A percentile compares a stretch with the other conserved stretches of the same genome.
Conservation (phyloP, 2,113 vertebrate species). For the Tenrec ecaudatus region DNA sequence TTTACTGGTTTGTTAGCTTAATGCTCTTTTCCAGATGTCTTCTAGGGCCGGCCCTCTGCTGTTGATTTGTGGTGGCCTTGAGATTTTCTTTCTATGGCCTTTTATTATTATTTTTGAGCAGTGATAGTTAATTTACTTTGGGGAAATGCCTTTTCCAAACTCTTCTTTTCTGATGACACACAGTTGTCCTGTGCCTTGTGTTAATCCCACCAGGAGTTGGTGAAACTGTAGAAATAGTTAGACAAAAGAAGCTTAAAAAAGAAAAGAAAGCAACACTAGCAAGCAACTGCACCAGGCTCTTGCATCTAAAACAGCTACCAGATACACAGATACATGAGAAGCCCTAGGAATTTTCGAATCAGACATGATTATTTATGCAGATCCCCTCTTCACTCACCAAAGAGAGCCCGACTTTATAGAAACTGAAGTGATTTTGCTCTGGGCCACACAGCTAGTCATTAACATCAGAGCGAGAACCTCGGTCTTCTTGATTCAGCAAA, state of each 20-base stretch:
- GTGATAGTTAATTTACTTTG: constrained; percentile 71
- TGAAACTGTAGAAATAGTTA: background rate
- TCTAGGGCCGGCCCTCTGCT: constrained; percentile 48
- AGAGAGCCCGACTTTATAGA: background rate
- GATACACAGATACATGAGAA: background rate
- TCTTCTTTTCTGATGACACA: constrained; percentile 62
- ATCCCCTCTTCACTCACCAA: background rate
- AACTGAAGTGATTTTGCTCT: background rate
- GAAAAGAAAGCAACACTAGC: too few relatives aligned
- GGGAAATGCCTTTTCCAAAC: constrained; percentile 75
- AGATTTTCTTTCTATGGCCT: constrained; percentile 76
- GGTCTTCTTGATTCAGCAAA: background rate
- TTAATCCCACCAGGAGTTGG: constrained; percentile 44
- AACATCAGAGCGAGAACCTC: background rate
- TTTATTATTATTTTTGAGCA: constrained; percentile 70
- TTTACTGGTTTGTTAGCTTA: constrained; percentile 62
- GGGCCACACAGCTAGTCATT: constrained; percentile 16
- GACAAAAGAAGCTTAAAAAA: constrained; percentile 42
- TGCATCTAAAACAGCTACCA: background rate
- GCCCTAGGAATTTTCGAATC: background rate
- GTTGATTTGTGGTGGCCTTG: constrained; percentile 73
- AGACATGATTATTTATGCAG: background rate
- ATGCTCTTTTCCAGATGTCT: constrained; percentile 79
- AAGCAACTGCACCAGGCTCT: background rate
- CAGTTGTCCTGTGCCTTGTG: constrained; percentile 40